Conservation (phyloP, 2,888 invertebrate species). For the Rhagonycha lutea region DNA sequence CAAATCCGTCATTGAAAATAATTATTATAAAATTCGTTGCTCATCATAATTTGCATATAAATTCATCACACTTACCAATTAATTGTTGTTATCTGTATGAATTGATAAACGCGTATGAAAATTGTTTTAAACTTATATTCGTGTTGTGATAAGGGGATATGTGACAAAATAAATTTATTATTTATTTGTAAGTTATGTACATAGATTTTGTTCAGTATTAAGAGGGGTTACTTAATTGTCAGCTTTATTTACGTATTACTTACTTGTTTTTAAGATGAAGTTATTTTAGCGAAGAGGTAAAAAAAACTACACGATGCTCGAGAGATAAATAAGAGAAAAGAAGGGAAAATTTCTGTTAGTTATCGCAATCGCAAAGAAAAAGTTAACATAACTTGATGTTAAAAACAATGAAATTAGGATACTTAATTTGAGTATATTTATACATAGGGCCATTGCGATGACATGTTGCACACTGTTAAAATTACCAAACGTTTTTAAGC, state of each 20-base stretch:
- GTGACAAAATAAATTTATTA: slow-evolving; percentile 38
- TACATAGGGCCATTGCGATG: slow-evolving; percentile 1
- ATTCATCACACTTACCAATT: neutral
- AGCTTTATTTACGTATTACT: slow-evolving; percentile 34
- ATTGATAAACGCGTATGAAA: slow-evolving; percentile 36
- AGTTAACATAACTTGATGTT: neutral
- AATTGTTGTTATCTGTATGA: slow-evolving; percentile 40
- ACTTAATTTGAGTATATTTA: neutral
- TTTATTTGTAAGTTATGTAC: slow-evolving; percentile 45
- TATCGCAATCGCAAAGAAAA: neutral
- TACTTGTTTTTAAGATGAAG: neutral
- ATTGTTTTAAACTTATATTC: slow-evolving; percentile 42
- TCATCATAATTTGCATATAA: neutral
- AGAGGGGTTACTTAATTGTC: slow-evolving; percentile 38
- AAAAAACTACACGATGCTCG: neutral
- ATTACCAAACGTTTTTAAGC: slow-evolving; percentile 42
- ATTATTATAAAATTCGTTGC: neutral
- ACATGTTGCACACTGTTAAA: slow-evolving; percentile 49
- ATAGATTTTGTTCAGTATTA: slow-evolving; percentile 41
- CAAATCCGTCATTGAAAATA: neutral
- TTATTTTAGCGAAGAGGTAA: neutral
- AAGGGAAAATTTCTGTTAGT: neutral
- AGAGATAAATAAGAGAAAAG: neutral
- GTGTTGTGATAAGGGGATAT: slow-evolving; percentile 52
- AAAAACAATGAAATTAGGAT: neutral